Base-by-base conservation (phyloP, 2,797 vertebrate species). In the Chrysocyon brachyurus region DNA sequence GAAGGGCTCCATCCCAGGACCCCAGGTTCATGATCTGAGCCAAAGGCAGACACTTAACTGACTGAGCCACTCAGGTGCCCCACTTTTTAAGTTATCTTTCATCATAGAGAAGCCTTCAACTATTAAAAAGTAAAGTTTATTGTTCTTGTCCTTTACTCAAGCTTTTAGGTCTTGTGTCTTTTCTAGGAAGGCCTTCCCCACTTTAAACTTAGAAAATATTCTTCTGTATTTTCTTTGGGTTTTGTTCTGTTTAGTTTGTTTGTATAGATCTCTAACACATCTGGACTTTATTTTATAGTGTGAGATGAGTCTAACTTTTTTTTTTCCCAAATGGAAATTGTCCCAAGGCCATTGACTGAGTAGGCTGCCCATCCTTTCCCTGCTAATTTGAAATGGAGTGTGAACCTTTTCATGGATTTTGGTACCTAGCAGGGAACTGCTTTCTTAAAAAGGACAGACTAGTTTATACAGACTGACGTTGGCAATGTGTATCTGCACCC, bases 161-260 rank as follows among this genome's bases (percentile, higher is more conserved):
- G 26, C 46, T 40, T 90, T 83, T 66, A 87, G 28, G 11, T 63
- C 96, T 93, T 94, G 19, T 83, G 24, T 85, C 57, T 86, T 97
- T 96, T 56, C 70, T 73, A 63, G 49, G n/a, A 96, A 57, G 22
- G 14, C 12, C 64, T 79, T 96, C 28, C 12, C 79, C 52, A 91
- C 52, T 95, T 92, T 78, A 93, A 91, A 94, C 90, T 88, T 82
- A 70, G 40, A 83, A 88, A 96, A 77, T 79, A 86, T 85, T 85
- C 33, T 88, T 88, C 49, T 92, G 14, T 91, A 52, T 87, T 97
- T 96, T 94, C 64, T 83, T 79, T 83, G 82, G 40, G 22, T 61
- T 84, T 84, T 87, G 28, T 81, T 88, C 64, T 8, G 2, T 73
- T 82, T 52, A 56, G 10, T 84, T 57, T 94, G 33, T 85, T 88